phyloP scores from a whole-genome alignment of 2,113 vertebrate genomes.

The Rostratula benghalensis region DNA sequence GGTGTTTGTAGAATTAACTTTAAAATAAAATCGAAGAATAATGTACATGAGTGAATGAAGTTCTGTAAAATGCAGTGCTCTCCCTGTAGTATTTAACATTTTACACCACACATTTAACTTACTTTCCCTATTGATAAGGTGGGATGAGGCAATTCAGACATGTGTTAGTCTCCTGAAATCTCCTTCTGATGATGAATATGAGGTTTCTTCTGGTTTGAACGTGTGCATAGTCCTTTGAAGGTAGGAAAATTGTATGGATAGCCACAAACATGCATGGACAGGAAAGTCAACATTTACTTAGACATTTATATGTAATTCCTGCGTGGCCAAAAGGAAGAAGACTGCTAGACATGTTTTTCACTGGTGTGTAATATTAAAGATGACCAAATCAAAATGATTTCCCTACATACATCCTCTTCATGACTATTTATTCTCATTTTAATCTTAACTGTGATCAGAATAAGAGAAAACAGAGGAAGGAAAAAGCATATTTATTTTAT shows the following conservation, averaged over 20 bases:
- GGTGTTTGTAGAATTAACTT: background rate
- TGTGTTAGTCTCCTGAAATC: background rate
- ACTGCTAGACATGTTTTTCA: background rate
- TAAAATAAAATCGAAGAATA: background rate
- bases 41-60: background rate
- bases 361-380: background rate
- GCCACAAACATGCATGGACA: background rate
- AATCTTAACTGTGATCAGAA: background rate
- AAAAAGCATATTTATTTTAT: background rate
- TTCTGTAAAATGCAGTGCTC: background rate
- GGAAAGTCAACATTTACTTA: background rate
- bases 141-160: background rate
- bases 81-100: background rate
- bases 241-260: background rate
- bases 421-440: background rate
- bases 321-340: background rate
- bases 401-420: background rate
- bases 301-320: background rate
- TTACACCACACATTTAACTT: background rate
- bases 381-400: background rate
- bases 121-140: background rate
- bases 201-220: background rate
- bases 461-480: background rate
- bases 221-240: background rate
- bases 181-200: background rate